Percentiles rank a stretch among this genome's conserved stretches.
phyloP scores from a whole-genome alignment of 2,113 vertebrate species.

The Orientallactaga bullata region DNA sequence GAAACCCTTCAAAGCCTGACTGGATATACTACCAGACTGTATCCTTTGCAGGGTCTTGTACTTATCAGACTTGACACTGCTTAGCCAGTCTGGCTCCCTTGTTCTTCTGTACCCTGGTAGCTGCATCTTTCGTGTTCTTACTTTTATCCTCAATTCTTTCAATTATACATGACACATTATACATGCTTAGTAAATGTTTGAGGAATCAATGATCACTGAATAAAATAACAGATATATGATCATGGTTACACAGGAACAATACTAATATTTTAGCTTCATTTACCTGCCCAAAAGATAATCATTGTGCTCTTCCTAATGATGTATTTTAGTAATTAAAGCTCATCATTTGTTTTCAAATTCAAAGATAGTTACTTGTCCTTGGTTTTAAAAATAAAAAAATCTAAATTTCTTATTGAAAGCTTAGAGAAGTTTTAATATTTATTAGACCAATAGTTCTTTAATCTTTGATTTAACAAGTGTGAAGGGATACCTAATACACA shows the following conservation, averaged over 20 bases:
- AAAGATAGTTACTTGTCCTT: background rate
- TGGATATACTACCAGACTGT: background rate
- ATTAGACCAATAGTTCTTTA: background rate
- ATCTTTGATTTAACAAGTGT: background rate
- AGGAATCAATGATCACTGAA: background rate
- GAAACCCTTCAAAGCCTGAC: background rate
- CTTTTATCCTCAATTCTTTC: background rate
- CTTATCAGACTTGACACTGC: background rate
- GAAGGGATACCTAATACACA: background rate
- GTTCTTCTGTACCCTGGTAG: accelerated
- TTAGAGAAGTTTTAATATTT: background rate
- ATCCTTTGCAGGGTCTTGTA: background rate
- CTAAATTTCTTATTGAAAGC: background rate
- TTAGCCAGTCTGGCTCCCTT: background rate
- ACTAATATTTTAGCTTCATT: background rate
- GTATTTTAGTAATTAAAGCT: background rate
- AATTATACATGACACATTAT: no score
- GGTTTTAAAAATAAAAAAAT: background rate
- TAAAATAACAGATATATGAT: background rate
- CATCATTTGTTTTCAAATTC: background rate
- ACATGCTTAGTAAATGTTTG: background rate
- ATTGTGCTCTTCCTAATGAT: background rate
- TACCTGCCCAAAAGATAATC: background rate
- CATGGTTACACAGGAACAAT: background rate
- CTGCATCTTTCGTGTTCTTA: background rate